Base-by-base conservation (phyloP, 2,797 vertebrate species). In the Lophius americanus region DNA sequence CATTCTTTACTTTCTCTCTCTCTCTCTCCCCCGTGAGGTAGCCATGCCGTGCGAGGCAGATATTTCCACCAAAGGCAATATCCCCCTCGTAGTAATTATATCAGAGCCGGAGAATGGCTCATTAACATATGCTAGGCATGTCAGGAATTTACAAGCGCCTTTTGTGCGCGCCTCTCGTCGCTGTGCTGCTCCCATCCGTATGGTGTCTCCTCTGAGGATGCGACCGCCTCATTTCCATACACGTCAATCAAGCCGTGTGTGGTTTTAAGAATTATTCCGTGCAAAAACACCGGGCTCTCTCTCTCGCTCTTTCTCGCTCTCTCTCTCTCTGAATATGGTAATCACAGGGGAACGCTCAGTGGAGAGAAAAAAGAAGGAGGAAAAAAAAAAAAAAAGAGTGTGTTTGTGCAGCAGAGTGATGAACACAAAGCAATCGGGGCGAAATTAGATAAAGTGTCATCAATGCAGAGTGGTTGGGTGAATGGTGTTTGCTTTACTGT, bases 91-190 rank as follows among this genome's bases (percentile, higher is more conserved):
- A 77, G 89, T 93, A 93, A 94, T 93, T 93, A 92, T 90, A 93
- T 92, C 91, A 92, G 87, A 86, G 83, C 56, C 36, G 67, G 79
- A 92, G 87, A 90, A 89, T 82, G 79, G 75, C 90, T 92, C 89
- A 93, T 94, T 92, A 93, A 90, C 93, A 94, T 94, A 92, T 79
- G 86, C 87, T 84, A 75, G 86, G 76, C 87, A 90, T 92, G 91
- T 88, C 88, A 87, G 81, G 86, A 93, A 91, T 91, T 83, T 92
- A 90, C 85, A 89, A 86, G 81, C 73, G 76, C 73, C 84, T 86
- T 86, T 89, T 78, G 88, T 79, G 68, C 78, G 84, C 69, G 83
- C 78, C 73, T 82, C 85, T 81, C 69, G 57, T 88, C 87, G 61
- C 73, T 61, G 77, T 56, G 81, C 78, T 74, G 74, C 78, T 83